These are phyloP conservation scores for Calliopum simillimum DNA, from an alignment of 2,888 invertebrate species.

Conservation along the genomic window DNA sequence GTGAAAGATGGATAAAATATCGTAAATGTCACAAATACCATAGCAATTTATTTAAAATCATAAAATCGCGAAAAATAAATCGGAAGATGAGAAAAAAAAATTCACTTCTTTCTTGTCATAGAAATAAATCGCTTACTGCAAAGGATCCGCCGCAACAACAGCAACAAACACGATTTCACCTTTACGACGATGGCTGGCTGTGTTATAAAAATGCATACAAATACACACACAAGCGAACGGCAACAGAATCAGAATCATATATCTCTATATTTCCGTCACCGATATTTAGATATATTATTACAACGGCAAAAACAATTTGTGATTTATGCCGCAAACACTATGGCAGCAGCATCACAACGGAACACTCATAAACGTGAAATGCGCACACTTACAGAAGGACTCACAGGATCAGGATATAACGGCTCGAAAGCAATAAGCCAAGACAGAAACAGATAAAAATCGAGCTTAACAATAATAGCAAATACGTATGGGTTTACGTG, in stretches of 20 bases:
- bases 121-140: conserved; percentile 21
- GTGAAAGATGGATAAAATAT: neutral
- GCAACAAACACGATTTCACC: conserved; percentile 23
- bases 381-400: conserved; percentile 3
- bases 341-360: conserved; percentile 17
- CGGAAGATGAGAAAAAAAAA: neutral
- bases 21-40: conserved; percentile 6
- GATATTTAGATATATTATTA: conserved; percentile 11
- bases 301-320: conserved; percentile 31
- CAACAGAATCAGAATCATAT: too few species aligned
- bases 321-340: conserved; percentile 41
- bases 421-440: conserved; percentile 34
- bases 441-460: conserved; percentile 53
- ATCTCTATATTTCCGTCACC: neutral
- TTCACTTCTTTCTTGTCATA: neutral
- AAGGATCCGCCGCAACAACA: neutral
- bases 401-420: conserved; percentile 24
- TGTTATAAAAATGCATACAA: conserved; percentile 12
- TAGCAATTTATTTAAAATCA: conserved; percentile 31
- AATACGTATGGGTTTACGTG: conserved; percentile 10
- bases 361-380: conserved; percentile 18
- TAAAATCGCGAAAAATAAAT: conserved; percentile 2
- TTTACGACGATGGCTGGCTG: conserved; percentile 33
- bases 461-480: conserved; percentile 53
- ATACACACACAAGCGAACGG: conserved; percentile 8